Conservation (phyloP, 2,888 invertebrate species). For the Sericinus montela region DNA sequence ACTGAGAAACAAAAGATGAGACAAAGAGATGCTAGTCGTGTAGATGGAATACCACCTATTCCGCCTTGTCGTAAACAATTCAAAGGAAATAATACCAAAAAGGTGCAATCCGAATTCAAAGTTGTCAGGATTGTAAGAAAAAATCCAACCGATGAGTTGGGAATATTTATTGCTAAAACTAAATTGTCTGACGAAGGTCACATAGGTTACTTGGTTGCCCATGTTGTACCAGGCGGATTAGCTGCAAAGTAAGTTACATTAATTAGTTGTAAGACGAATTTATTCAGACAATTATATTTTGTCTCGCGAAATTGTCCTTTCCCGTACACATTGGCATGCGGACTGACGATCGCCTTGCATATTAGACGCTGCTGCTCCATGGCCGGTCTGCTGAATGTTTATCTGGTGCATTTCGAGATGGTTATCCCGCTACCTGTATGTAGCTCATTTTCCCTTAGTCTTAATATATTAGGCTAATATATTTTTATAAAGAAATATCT, state of each 20-base stretch:
- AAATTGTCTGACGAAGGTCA: slow-evolving; percentile 80
- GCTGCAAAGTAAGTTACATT: slow-evolving; percentile 80
- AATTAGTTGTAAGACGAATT: not conserved
- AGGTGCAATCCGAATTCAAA: slow-evolving; percentile 56
- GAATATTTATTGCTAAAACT: slow-evolving; percentile 85
- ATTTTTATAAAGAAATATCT: too few relatives aligned
- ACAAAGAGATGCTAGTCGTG: slow-evolving; percentile 57
- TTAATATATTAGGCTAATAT: too few relatives aligned
- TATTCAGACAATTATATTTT: not conserved
- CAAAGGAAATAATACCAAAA: slow-evolving; percentile 49
- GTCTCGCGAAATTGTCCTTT: too few relatives aligned
- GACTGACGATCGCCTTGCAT: too few relatives aligned
- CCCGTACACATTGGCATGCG: too few relatives aligned
- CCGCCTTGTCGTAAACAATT: slow-evolving; percentile 64
- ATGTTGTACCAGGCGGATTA: slow-evolving; percentile 84
- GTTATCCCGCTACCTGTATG: too few relatives aligned
- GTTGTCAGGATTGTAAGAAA: slow-evolving; percentile 79
- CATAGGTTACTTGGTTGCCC: slow-evolving; percentile 84
- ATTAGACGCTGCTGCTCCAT: too few relatives aligned
- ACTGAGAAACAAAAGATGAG: slow-evolving; percentile 75
- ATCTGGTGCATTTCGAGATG: too few relatives aligned
- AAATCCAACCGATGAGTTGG: slow-evolving; percentile 81
- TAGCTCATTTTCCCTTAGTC: too few relatives aligned
- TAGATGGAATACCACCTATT: slow-evolving; percentile 71
- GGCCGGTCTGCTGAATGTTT: too few relatives aligned